Evolutionary conservation across 2,797 vertebrate species (phyloP).

Genomic region (Anniella stebbinsi): DNA sequence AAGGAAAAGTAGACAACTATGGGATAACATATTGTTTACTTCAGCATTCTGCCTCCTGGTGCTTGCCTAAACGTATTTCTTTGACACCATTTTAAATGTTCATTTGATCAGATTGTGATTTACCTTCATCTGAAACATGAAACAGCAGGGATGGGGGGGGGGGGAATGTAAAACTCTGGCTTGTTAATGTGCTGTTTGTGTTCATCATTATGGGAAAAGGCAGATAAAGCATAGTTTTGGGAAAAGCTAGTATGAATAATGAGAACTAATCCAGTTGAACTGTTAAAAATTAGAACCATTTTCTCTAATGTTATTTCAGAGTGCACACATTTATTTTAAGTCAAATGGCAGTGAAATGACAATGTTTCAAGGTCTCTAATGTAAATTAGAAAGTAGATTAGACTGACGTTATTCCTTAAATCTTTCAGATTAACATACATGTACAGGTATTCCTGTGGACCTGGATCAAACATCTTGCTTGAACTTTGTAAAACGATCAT

Average conservation of each 20-base stretch:
- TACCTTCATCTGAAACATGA: conserved; percentile 11
- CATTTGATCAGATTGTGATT: conserved; percentile 16
- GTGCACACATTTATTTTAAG: conserved; percentile 50
- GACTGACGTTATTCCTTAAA: conserved; percentile 64
- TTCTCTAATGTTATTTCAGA: conserved; percentile 50
- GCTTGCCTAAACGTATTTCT: conserved; percentile 29
- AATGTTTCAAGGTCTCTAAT: conserved; percentile 42
- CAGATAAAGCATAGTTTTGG: conserved; percentile 19
- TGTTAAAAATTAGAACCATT: conserved; percentile 32
- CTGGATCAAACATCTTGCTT: conserved; percentile 50
- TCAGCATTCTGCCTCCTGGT: conserved; percentile 16
- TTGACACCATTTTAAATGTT: conserved; percentile 40
- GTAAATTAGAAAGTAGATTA: conserved; percentile 56
- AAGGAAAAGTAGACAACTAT: not conserved
- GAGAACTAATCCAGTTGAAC: not conserved
- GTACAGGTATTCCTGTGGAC: conserved; percentile 34
- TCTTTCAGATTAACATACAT: conserved; percentile 57
- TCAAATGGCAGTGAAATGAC: conserved; percentile 30
- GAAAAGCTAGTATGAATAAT: not conserved
- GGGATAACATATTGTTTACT: conserved; percentile 15
- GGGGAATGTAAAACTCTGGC: not conserved
- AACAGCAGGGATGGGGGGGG: not conserved
- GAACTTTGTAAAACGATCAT: conserved; percentile 53
- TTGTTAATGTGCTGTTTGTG: conserved; percentile 43
- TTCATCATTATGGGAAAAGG: conserved; percentile 21